Base-by-base conservation (phyloP, 2,888 invertebrate genomes). In the Clostera curtula region DNA sequence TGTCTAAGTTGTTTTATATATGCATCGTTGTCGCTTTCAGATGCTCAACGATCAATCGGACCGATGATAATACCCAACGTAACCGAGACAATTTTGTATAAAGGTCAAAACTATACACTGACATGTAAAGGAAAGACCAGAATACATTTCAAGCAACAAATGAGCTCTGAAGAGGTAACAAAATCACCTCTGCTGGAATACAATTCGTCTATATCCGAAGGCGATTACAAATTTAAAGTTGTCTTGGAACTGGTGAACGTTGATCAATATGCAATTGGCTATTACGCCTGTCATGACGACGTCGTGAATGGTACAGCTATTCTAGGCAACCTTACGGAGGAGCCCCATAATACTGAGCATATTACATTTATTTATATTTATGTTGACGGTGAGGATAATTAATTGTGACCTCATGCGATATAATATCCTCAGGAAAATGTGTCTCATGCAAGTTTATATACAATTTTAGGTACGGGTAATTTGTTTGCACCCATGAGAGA, bases 211-310 rank as follows among this genome's bases (percentile, higher is more conserved):
- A 25, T 19, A 18, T 29, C 54, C 16, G 61, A 64, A 16, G 44
- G 44, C 13, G 56, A 57, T 19, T 67, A 68, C 40, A 52, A 63
- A 29, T 86, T 71, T 49, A 80, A 85, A 40, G 64, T 75, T 22
- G 61, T 63, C 27, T 60, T 90, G 15, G 64, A 80, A 19, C 43
- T 88, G 12, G 52, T 45, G 22, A 65, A 82, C 25, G 77, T 87
- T 2, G 67, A 74, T 21, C 70, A 68, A 8, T 64, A 64, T 10
- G 64, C 85, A 26, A 85, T 88, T 28, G 87, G 86, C 23, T 86
- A 79, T 52, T 88, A 86, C 43, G 87, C 83, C 36, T 88, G 88
- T 49, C 69, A 77, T 25, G 84, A 86, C 44, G 53, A 64, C 21
- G 49, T 56, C 5, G 41, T 84, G 9, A 68, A 83, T 36, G 49